These are phyloP conservation scores for Rhimphoctona megacephalus DNA, from an alignment of 2,888 invertebrate genomes.

Conservation along the genomic window DNA sequence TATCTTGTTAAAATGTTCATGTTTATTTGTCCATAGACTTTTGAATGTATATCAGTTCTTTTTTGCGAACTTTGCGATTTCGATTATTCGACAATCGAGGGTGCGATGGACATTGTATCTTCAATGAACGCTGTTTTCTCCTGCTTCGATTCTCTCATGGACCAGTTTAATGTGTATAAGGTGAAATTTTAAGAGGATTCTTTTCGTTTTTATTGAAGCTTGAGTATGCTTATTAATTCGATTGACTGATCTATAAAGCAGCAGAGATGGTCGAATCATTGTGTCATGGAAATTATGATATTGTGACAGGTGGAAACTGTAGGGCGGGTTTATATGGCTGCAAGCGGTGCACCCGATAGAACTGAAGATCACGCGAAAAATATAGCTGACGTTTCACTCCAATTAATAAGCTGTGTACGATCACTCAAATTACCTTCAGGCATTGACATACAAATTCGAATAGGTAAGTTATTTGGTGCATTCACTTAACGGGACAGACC, in stretches of 20 bases:
- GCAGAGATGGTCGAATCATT: background rate
- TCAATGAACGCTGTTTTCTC: constrained; percentile 95
- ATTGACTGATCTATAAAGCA: background rate
- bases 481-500: too few relatives aligned
- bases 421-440: constrained; percentile 88
- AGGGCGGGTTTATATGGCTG: constrained; percentile 96
- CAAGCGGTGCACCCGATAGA: constrained; percentile 94
- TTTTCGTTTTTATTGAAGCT: background rate
- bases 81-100: constrained; percentile 87
- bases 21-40: constrained; percentile 85
- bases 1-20: background rate
- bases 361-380: constrained; percentile 91
- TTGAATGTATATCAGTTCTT: constrained; percentile 91
- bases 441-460: constrained; percentile 87
- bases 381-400: constrained; percentile 92
- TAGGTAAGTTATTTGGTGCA: constrained; percentile 85
- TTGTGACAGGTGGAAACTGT: constrained; percentile 93
- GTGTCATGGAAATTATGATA: background rate
- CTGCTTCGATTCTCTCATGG: constrained; percentile 93
- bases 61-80: constrained; percentile 91
- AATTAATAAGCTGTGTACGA: constrained; percentile 90
- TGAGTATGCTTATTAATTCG: background rate
- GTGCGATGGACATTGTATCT: constrained; percentile 92
- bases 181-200: constrained; percentile 84
- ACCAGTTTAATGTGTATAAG: constrained; percentile 95